Percentiles rank a stretch among this genome's conserved stretches.
Evolutionary conservation across 2,797 vertebrate genomes (phyloP).

Genomic region (Micrastur ruficollis): DNA sequence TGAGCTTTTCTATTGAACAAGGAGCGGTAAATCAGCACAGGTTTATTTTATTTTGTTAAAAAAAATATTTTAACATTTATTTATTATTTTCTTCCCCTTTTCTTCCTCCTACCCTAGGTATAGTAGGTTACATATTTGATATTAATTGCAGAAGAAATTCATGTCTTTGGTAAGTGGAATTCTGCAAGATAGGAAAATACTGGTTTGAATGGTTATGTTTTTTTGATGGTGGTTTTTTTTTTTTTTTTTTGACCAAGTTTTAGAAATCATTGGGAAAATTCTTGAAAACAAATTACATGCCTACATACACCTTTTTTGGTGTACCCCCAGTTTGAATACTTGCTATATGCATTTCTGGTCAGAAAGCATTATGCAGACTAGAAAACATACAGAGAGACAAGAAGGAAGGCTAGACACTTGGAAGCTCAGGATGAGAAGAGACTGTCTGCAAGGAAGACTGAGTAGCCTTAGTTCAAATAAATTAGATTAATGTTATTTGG

Average conservation of each 20-base stretch:
- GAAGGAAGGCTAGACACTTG: not conserved
- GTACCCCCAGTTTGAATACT: not conserved
- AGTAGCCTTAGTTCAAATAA: not conserved
- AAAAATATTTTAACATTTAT: not conserved
- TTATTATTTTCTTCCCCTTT: not conserved
- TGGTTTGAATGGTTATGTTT: not conserved
- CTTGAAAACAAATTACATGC: not conserved
- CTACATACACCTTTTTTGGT: not conserved
- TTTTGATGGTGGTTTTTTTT: rapidly evolving
- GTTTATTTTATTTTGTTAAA: not conserved
- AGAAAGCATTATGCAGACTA: not conserved
- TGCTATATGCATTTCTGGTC: not conserved
- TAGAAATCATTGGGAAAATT: not conserved
- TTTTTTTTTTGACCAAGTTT: not conserved
- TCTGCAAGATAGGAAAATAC: not conserved
- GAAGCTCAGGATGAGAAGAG: not conserved
- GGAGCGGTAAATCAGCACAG: not conserved
- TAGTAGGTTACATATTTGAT: not conserved
- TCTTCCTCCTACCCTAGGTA: not conserved
- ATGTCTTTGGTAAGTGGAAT: not conserved
- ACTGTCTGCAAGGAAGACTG: not conserved
- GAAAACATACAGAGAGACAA: not conserved
- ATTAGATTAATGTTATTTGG: not conserved
- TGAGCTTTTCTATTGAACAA: not conserved
- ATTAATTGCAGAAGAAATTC: not conserved